Conservation (phyloP, 64 coral and sea anemone species). For the Stichodactyla helianthus region DNA sequence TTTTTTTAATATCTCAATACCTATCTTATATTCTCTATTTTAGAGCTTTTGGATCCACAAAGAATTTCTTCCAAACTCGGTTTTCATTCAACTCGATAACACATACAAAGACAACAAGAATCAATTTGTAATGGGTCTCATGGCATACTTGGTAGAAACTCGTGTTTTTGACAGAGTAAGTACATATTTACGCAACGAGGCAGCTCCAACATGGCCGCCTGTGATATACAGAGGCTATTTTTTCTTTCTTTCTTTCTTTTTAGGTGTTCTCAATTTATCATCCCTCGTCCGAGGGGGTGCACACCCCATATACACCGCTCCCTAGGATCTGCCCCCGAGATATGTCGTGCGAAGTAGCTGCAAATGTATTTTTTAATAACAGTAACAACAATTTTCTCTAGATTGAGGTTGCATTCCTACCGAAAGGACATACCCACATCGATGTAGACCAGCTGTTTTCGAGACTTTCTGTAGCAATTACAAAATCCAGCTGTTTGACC, state of each 20-base stretch:
- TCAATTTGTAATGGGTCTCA: conserved; percentile 27
- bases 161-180: conserved; percentile 55
- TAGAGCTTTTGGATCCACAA: conserved; percentile 49
- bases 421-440: conserved; percentile 37
- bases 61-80: conserved; percentile 18
- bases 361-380: no score
- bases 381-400: conserved; percentile 6
- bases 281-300: no score
- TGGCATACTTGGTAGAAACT: conserved; percentile 48
- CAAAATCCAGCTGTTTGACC: conserved; percentile 7
- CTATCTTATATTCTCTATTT: background rate
- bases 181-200: background rate
- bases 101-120: conserved; percentile 55
- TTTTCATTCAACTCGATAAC: conserved; percentile 50
- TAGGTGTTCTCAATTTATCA: no score
- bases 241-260: no score
- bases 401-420: conserved; percentile 46
- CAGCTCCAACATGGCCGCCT: no score
- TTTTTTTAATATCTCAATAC: no score
- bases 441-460: conserved; percentile 47
- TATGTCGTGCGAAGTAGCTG: no score
- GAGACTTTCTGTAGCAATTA: conserved; percentile 20
- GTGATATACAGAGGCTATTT: no score
- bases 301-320: no score
- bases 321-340: no score